Evolutionary conservation across 2,888 invertebrate genomes (phyloP).

Genomic region (Hedychridium roseum): DNA sequence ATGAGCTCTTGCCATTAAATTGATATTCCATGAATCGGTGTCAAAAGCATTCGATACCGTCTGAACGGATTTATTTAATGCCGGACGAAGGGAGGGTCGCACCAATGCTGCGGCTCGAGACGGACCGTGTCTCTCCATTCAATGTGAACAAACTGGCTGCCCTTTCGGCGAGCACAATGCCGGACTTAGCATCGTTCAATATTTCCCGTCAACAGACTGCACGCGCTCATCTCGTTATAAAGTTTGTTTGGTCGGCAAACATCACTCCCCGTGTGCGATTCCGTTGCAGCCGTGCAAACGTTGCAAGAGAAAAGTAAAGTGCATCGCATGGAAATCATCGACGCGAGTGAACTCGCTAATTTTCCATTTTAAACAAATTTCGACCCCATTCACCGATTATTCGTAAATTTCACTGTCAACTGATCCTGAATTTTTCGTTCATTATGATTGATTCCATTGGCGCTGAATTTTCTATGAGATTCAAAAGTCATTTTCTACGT

Average conservation of each 20-base stretch:
- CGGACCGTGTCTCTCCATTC: slow-evolving; percentile 22
- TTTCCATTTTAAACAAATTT: too few relatives aligned
- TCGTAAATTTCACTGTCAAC: too few relatives aligned
- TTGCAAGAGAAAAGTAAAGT: too few relatives aligned
- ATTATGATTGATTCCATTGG: too few relatives aligned
- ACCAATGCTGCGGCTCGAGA: slow-evolving; percentile 2
- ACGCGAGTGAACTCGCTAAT: too few relatives aligned
- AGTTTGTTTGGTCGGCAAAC: slow-evolving; percentile 49
- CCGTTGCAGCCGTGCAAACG: too few relatives aligned
- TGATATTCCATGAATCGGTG: slow-evolving; percentile 44
- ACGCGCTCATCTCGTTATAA: slow-evolving; percentile 48
- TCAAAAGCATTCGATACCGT: slow-evolving; percentile 37
- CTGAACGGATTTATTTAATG: slow-evolving; percentile 31
- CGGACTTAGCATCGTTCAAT: slow-evolving; percentile 41
- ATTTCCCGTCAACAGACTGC: slow-evolving; percentile 44
- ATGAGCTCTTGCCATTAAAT: slow-evolving; percentile 34
- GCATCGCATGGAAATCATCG: too few relatives aligned
- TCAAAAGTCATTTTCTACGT: too few relatives aligned
- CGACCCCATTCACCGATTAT: too few relatives aligned
- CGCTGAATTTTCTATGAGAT: too few relatives aligned
- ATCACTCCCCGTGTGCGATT: slow-evolving; percentile 13
- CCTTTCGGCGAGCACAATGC: slow-evolving; percentile 43
- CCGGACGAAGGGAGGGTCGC: slow-evolving; percentile 12
- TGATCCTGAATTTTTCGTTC: too few relatives aligned
- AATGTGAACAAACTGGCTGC: slow-evolving; percentile 27